Percentiles rank a stretch among this genome's conserved stretches.
These are phyloP conservation scores for Heteromurus nitidus DNA, from an alignment of 2,888 invertebrate species.

Conservation along the genomic window DNA sequence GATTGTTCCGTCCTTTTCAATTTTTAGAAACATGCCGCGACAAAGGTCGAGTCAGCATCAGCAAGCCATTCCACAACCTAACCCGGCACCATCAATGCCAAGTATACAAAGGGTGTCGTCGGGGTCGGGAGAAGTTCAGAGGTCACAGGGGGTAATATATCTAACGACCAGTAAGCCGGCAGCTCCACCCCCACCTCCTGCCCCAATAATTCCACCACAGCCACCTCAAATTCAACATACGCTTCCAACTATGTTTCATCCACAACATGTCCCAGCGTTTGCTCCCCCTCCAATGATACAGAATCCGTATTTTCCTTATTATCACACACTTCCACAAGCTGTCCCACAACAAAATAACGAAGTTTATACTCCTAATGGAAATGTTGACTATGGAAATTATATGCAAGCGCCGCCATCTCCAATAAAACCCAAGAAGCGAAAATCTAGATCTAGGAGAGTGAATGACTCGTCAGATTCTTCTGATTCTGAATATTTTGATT, in stretches of 20 bases:
- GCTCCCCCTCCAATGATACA: slow-evolving; percentile 36
- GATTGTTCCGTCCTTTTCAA: too few relatives aligned
- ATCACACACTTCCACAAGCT: slow-evolving; percentile 23
- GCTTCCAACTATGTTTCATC: slow-evolving; percentile 44
- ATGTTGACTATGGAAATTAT: slow-evolving; percentile 28
- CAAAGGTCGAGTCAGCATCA: background rate
- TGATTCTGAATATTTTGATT: slow-evolving; percentile 37
- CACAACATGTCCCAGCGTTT: slow-evolving; percentile 46
- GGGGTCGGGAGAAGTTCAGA: slow-evolving; percentile 45
- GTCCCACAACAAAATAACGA: slow-evolving; percentile 3
- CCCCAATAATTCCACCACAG: background rate
- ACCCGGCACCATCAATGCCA: slow-evolving; percentile 10
- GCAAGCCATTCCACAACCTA: background rate
- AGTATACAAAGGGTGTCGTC: slow-evolving; percentile 21
- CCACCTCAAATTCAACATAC: background rate
- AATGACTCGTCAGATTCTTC: slow-evolving; percentile 36
- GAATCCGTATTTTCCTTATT: slow-evolving; percentile 50
- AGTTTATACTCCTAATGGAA: slow-evolving; percentile 44
- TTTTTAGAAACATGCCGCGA: slow-evolving; percentile 35
- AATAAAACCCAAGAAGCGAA: slow-evolving; percentile 38
- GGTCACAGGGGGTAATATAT: slow-evolving; percentile 55
- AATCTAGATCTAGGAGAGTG: slow-evolving; percentile 9
- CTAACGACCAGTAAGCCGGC: slow-evolving; percentile 37
- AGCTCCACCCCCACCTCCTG: background rate
- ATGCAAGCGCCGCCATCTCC: slow-evolving; percentile 58